Conservation (phyloP, 2,888 invertebrate genomes). For the Xanthia icteritia region DNA sequence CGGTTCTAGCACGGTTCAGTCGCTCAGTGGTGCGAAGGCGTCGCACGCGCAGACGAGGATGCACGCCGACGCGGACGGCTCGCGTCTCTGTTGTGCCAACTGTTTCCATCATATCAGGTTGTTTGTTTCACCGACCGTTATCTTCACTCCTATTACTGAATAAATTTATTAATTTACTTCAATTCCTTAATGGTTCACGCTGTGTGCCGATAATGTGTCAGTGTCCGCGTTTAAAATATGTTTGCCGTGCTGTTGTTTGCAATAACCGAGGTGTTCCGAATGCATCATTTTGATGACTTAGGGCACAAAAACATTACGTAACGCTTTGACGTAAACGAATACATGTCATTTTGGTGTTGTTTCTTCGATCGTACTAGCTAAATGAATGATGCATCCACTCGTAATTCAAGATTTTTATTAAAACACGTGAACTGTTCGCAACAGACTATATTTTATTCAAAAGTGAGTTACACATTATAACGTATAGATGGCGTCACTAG, state of each 20-base stretch:
- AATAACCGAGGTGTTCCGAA: slow-evolving; percentile 26
- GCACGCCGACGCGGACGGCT: slow-evolving; percentile 67
- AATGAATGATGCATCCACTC: slow-evolving; percentile 16
- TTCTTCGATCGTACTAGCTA: slow-evolving; percentile 6
- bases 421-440: too few species aligned
- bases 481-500: too few species aligned
- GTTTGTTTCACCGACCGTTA: slow-evolving; percentile 56
- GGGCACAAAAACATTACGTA: slow-evolving; percentile 44
- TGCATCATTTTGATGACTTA: slow-evolving; percentile 32
- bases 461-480: too few species aligned
- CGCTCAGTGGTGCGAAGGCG: slow-evolving; percentile 66
- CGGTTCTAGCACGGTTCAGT: slow-evolving; percentile 60
- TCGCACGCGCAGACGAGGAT: slow-evolving; percentile 66
- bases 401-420: slow-evolving; percentile 6
- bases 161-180: slow-evolving; percentile 31
- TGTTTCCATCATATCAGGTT: slow-evolving; percentile 73
- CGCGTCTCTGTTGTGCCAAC: slow-evolving; percentile 66
- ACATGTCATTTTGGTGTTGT: slow-evolving; percentile 14
- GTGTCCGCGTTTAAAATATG: slow-evolving; percentile 37
- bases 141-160: slow-evolving; percentile 32
- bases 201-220: slow-evolving; percentile 35
- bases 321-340: slow-evolving; percentile 43
- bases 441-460: too few species aligned
- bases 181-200: slow-evolving; percentile 24
- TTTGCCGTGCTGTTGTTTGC: slow-evolving; percentile 42